Conservation (phyloP, 2,797 vertebrate species). For the Erpetoichthys calabaricus region DNA sequence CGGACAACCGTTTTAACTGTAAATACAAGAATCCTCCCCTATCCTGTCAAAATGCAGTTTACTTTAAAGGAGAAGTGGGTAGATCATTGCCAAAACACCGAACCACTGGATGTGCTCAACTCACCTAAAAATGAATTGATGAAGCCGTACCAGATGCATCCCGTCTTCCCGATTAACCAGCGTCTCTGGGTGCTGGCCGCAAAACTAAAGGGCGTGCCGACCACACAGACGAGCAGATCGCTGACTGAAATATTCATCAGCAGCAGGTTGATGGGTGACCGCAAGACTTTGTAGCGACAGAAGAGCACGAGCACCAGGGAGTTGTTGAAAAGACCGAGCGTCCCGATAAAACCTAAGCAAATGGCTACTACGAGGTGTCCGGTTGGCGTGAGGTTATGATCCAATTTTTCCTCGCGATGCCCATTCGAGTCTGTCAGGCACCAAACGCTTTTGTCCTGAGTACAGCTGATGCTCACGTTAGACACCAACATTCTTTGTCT, state of each 20-base stretch:
- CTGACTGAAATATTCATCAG: conserved; percentile 63
- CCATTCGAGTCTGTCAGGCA: conserved; percentile 39
- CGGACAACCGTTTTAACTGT: too few species aligned
- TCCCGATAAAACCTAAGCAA: conserved; percentile 54
- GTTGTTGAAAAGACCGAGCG: conserved; percentile 53
- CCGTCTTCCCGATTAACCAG: conserved; percentile 57
- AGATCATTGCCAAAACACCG: too few species aligned
- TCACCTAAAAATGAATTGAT: conserved; percentile 63
- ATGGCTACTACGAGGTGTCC: conserved; percentile 54
- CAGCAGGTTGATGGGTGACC: conserved; percentile 66
- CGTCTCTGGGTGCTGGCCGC: conserved; percentile 60
- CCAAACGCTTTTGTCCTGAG: conserved; percentile 31
- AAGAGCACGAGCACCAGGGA: conserved; percentile 57
- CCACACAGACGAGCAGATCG: conserved; percentile 61
- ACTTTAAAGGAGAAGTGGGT: too few species aligned
- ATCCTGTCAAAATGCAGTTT: too few species aligned
- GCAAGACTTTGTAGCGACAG: conserved; percentile 54
- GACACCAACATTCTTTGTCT: conserved; percentile 41
- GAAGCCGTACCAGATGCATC: conserved; percentile 69
- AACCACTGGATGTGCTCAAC: conserved; percentile 18
- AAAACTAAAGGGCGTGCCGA: conserved; percentile 69
- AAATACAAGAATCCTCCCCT: too few species aligned
- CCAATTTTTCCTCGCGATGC: conserved; percentile 29
- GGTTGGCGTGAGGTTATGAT: conserved; percentile 39
- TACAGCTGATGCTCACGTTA: conserved; percentile 50